Percentiles rank a stretch among this genome's conserved stretches.
Evolutionary conservation across 2,797 vertebrate genomes (phyloP).

Genomic region (Alectoris magna): DNA sequence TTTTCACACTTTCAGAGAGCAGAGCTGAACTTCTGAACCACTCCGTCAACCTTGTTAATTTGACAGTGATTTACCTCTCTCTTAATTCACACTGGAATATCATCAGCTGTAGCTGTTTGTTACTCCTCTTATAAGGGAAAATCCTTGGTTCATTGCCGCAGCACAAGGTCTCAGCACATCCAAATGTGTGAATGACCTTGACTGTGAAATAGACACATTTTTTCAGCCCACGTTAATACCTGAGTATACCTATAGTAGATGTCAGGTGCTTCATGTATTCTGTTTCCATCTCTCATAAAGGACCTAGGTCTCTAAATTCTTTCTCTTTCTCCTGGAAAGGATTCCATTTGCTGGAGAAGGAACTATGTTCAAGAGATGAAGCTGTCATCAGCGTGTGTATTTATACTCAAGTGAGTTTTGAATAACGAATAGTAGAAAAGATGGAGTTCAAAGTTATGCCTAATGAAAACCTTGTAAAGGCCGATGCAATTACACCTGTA

Average conservation of each 20-base stretch:
- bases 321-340: not conserved
- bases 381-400: not conserved
- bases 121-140: not conserved
- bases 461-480: not conserved
- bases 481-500: not conserved
- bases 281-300: not conserved
- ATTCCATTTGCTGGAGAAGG: not conserved
- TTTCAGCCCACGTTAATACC: not conserved
- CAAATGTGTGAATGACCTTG: not conserved
- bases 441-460: not conserved
- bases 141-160: not conserved
- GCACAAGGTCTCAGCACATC: not conserved
- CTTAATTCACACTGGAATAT: constrained; percentile 35
- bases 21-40: constrained; percentile 56
- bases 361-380: not conserved
- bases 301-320: not conserved
- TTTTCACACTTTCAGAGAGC: constrained; percentile 43
- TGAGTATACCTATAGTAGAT: not conserved
- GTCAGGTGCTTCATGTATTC: not conserved
- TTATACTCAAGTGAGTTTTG: not conserved
- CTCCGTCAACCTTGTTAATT: constrained; percentile 54
- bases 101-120: constrained; percentile 20
- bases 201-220: not conserved
- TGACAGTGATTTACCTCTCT: constrained; percentile 62
- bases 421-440: not conserved